Evolutionary conservation across 2,888 invertebrate genomes (phyloP), one percentile per base, ranked within the genome.

Genomic region (Cosmia pyralina): DNA sequence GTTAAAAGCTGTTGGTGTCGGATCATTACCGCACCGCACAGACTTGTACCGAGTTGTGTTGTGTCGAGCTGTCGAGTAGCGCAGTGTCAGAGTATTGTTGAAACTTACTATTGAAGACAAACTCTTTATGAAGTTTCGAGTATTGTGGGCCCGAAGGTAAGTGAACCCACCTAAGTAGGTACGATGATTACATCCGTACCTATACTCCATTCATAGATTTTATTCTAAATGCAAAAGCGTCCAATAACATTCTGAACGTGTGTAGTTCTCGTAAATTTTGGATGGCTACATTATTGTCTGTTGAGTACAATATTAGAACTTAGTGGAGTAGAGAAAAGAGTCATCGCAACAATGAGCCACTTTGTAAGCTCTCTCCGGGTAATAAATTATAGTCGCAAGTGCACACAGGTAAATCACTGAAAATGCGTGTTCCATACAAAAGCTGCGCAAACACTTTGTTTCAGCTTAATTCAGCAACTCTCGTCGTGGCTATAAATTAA

Each of bases 401-500:
- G 41, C 22, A 22, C 7, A 38, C 53, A 58, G 53, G 34, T 52
- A 11, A 55, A 79, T 46, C 22, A 13, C 57, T 72, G 41, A 72
- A 77, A 76, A 53, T 44, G 19, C 60, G 28, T 66, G 73, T 48
- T 50, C 17, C 44, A 22, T 5, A 44, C 34, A n/a, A 53, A 38
- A n/a, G 13, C 55, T 46, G 38, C 0, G 19, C n/a, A 55, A 77
- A 72, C 60, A 41, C 19, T 50, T n/a, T 55, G 15, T 52, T 67
- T 76, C 52, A 48, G 17, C 46, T 53, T 28, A 75, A 34, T 17
- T 52, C 52, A 63, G 80, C 66, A 22, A 19, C 22, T 44, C 63
- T 67, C 44, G 50, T 44, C 15, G 59, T 10, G 15, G 46, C 55
- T 46, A 81, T 78, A 75, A 78, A 81, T 81, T 41, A 17, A 4